phyloP scores from a whole-genome alignment of 2,113 vertebrate species.

The Cyprinodon brontotheroides region DNA sequence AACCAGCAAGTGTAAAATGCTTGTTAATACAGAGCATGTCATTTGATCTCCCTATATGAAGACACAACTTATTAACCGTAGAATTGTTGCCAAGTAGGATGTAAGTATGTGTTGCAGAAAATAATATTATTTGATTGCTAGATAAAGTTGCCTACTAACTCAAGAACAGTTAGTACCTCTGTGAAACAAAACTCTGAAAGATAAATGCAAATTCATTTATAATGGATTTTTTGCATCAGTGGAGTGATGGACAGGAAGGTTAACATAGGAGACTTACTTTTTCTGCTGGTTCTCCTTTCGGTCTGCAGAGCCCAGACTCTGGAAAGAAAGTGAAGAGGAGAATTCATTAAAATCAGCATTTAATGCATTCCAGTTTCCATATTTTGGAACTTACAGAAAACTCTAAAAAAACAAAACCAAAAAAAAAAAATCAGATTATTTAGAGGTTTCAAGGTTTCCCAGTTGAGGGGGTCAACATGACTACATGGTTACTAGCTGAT shows the following conservation, averaged over 20 bases:
- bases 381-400: not conserved
- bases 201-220: not conserved
- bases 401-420: not conserved
- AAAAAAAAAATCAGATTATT: not conserved
- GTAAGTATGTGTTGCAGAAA: too few species aligned
- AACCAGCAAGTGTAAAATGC: not conserved
- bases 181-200: too few species aligned
- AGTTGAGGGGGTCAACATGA: not conserved
- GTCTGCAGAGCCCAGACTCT: slow-evolving; percentile 87
- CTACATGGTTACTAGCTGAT: not conserved
- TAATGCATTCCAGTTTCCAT: not conserved
- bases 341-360: slow-evolving; percentile 11
- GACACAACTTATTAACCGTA: not conserved
- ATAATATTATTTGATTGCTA: not conserved
- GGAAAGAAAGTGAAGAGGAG: slow-evolving; percentile 62
- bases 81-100: not conserved
- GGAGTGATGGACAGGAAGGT: not conserved
- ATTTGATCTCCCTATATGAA: not conserved
- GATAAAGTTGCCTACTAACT: too few species aligned
- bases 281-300: slow-evolving; percentile 84
- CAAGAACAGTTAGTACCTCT: too few species aligned
- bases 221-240: not conserved
- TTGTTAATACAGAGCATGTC: not conserved
- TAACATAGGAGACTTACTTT: slow-evolving; percentile 77
- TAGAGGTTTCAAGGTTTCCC: not conserved